A percentile compares a stretch with the other conserved stretches of the same genome.
These are phyloP conservation scores for Macrotis lagotis DNA, from an alignment of 2,113 vertebrate genomes.

Conservation along the genomic window DNA sequence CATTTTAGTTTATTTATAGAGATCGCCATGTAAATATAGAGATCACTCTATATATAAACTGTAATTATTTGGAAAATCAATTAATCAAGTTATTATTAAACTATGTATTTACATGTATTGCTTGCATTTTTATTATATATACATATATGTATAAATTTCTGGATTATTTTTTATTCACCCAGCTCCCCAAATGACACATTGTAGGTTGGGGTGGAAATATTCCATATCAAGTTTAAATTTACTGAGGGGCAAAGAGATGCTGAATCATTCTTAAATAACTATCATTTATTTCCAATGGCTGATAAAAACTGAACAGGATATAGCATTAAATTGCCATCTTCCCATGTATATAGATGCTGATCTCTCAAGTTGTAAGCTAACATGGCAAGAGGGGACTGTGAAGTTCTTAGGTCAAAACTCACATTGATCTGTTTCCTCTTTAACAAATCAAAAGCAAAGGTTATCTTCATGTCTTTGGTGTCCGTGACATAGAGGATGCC, in stretches of 20 bases:
- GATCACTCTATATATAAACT: background rate
- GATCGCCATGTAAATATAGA: background rate
- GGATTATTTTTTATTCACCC: background rate
- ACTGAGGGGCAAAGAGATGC: background rate
- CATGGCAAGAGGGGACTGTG: conserved; percentile 93
- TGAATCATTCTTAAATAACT: background rate
- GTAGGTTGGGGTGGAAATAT: background rate
- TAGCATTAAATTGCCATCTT: conserved; percentile 88
- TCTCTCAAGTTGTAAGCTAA: conserved; percentile 92
- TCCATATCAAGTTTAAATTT: background rate
- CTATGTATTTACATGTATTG: background rate
- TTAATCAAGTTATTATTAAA: background rate
- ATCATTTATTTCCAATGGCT: conserved; percentile 70
- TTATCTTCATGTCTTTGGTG: conserved; percentile 90
- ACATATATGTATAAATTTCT: background rate
- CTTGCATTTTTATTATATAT: background rate
- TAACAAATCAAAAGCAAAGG: conserved; percentile 93
- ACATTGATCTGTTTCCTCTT: conserved; percentile 88
- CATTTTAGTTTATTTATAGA: background rate
- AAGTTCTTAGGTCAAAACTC: conserved; percentile 90
- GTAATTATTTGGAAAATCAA: background rate
- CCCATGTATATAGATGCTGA: conserved; percentile 92
- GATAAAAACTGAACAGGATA: conserved; percentile 89
- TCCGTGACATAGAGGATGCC: conserved; percentile 95
- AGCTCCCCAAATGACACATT: conserved; percentile 14